These are phyloP conservation scores for Paramormyrops kingsleyae DNA, from an alignment of 2,113 vertebrate genomes.

Conservation along the genomic window DNA sequence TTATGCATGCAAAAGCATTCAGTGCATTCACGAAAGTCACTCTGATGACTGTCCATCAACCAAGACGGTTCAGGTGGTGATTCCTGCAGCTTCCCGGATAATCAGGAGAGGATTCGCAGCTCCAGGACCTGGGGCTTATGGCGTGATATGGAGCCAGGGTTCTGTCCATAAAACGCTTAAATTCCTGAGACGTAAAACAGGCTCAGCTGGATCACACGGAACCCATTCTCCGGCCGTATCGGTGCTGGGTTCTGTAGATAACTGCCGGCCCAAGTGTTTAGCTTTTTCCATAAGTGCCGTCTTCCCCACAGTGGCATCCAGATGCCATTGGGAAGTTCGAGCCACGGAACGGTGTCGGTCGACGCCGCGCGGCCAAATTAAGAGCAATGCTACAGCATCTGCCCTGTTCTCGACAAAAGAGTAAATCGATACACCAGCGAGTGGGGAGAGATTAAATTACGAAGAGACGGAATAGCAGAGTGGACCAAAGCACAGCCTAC, in stretches of 20 bases:
- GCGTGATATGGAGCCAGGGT: background rate
- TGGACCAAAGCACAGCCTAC: background rate
- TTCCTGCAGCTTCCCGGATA: background rate
- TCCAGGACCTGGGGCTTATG: background rate
- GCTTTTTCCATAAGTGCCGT: background rate
- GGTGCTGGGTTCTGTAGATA: background rate
- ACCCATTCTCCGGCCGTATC: background rate
- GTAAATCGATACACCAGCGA: background rate
- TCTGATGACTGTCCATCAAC: background rate
- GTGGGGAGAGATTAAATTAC: background rate
- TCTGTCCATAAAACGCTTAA: background rate
- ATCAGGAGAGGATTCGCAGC: background rate
- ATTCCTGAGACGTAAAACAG: background rate
- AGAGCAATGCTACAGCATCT: background rate
- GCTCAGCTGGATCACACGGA: background rate
- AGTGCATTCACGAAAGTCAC: background rate
- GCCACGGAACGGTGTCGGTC: background rate
- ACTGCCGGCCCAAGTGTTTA: background rate
- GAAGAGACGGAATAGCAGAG: background rate
- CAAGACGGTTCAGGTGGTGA: background rate
- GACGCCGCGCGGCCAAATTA: background rate
- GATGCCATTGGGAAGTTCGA: background rate
- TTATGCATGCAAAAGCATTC: background rate
- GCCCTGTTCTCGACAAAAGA: background rate
- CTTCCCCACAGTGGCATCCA: background rate